Evolutionary conservation across 2,113 vertebrate species (phyloP).

Genomic region (Hippocampus mohnikei): DNA sequence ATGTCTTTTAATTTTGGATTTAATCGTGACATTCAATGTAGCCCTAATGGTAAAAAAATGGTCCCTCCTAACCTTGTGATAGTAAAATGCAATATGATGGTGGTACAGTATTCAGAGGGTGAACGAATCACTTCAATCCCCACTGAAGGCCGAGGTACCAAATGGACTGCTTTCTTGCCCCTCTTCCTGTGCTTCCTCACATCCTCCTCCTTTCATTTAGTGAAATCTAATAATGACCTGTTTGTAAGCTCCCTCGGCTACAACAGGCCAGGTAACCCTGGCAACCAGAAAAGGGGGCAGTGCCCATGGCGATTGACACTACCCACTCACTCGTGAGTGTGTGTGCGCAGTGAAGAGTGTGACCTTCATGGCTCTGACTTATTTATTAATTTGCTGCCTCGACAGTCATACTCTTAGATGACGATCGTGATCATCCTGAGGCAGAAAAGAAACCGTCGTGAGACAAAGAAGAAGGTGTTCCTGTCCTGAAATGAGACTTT

Average conservation of each 20-base stretch:
- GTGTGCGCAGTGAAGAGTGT: constrained; percentile 34
- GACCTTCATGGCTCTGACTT: constrained; percentile 53
- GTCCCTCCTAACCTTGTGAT: neutral
- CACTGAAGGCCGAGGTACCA: neutral
- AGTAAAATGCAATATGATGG: neutral
- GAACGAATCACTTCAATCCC: neutral
- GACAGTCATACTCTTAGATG: neutral
- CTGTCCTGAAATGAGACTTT: constrained; percentile 50
- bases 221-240: constrained; percentile 53
- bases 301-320: constrained; percentile 60
- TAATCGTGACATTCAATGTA: neutral
- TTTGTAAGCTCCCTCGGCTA: constrained; percentile 30
- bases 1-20: neutral
- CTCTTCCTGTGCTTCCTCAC: constrained; percentile 59
- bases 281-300: constrained; percentile 42
- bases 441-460: neutral
- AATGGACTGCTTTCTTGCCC: neutral
- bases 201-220: constrained; percentile 64
- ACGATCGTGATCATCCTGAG: neutral
- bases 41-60: neutral
- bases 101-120: neutral
- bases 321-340: constrained; percentile 51
- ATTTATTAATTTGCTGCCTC: neutral
- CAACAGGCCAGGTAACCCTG: constrained; percentile 80
- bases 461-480: constrained; percentile 6